These are phyloP conservation scores for Gnathonemus longibarbis DNA, from an alignment of 2,113 vertebrate species.

Conservation along the genomic window DNA sequence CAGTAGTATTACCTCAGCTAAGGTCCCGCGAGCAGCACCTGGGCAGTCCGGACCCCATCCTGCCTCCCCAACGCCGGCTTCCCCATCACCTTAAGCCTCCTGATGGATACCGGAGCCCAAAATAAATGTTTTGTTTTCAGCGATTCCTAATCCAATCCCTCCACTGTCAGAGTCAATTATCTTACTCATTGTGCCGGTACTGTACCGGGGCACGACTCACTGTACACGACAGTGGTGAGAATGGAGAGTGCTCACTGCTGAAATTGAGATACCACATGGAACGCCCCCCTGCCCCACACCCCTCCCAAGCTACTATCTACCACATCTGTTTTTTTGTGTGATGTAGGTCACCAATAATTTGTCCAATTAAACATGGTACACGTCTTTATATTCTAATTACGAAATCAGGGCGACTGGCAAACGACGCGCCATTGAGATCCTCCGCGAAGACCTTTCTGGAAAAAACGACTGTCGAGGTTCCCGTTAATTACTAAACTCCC, in stretches of 20 bases:
- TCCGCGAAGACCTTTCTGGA: background rate
- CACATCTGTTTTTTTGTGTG: background rate
- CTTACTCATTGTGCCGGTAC: background rate
- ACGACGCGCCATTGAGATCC: background rate
- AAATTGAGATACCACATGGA: background rate
- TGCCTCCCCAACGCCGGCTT: background rate
- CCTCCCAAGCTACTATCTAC: background rate
- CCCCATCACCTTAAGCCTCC: background rate
- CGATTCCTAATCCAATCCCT: background rate
- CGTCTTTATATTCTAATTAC: background rate
- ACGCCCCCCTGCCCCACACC: background rate
- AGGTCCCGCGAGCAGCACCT: background rate
- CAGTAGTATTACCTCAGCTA: background rate
- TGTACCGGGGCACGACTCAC: background rate
- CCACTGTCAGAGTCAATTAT: constrained; percentile 6
- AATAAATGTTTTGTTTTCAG: constrained; percentile 18
- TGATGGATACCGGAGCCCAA: background rate
- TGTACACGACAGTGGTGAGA: background rate
- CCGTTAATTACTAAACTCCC: background rate
- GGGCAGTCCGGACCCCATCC: background rate
- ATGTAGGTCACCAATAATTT: background rate
- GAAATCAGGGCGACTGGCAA: background rate
- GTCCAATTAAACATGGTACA: background rate
- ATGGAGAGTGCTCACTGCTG: background rate
- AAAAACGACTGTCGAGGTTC: background rate